Evolutionary conservation across 2,113 vertebrate species (phyloP), one percentile per base, ranked within the genome.

Genomic region (Ramphastos sulfuratus): DNA sequence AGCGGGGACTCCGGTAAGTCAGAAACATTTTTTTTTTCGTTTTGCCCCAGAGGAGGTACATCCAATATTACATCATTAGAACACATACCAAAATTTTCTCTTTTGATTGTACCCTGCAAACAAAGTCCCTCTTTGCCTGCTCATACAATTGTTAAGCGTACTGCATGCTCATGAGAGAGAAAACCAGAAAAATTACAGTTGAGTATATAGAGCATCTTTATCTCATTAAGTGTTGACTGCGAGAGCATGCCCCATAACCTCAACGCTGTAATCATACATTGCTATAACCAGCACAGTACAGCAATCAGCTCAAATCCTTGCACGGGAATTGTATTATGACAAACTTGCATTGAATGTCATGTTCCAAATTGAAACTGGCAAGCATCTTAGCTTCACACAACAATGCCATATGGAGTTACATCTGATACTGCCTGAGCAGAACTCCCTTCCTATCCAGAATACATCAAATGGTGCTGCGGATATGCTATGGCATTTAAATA

Each of bases 401-500:
- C 79, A 95, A 91, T 94, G 94, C 97, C 98, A 98, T 97, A 97
- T 98, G 98, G 98, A 69, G 30, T 85, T 94, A 94, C 95, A 97
- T 97, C 97, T 97, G 97, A 98, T 90, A 82, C 88, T 79, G 93
- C 77, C 90, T 39, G 93, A 96, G 74, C 91, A 97, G 96, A 97
- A 92, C 71, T 75, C 93, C 96, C 93, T 95, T 94, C 88, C 92
- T 78, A 94, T 96, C 94, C 95, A 92, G 92, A 96, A 94, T 92
- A 92, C 89, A 97, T 97, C 97, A 97, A 97, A 96, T 33, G 39
- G 91, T 81, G 93, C 92, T 96, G 95, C 76, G 94, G 96, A 97
- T 97, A 97, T 78, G 95, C 92, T 39, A 25, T 94, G 97, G 97
- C 96, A 97, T 98, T 98, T 97, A 97, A 97, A 97, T 83, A 97